These are phyloP conservation scores for Myotis vivesi DNA, from an alignment of 2,797 vertebrate genomes.

Conservation along the genomic window DNA sequence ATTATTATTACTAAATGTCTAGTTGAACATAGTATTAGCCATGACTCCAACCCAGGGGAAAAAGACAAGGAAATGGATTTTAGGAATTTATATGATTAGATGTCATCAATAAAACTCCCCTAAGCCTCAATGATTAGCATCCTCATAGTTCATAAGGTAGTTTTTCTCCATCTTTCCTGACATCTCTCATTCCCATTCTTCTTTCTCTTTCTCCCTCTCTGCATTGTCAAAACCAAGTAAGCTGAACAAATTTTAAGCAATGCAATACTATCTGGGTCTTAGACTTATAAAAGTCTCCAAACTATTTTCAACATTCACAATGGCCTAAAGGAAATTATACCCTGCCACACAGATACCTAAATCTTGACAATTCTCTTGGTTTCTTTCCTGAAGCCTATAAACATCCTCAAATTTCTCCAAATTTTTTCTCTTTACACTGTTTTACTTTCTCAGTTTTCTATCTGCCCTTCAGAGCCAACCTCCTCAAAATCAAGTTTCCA, in stretches of 20 bases:
- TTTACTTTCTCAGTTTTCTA: constrained; percentile 14
- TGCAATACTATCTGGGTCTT: neutral
- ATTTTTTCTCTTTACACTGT: neutral
- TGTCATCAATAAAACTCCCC: neutral
- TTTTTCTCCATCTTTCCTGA: neutral
- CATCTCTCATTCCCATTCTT: neutral
- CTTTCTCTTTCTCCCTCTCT: neutral
- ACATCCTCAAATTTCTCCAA: neutral
- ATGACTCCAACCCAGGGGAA: neutral
- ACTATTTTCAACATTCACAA: constrained; percentile 33
- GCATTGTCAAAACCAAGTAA: constrained; percentile 11
- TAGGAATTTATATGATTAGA: neutral
- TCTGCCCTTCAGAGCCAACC: neutral
- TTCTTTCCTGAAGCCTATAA: neutral
- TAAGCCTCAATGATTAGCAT: neutral
- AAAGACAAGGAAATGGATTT: constrained; percentile 1
- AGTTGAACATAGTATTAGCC: neutral
- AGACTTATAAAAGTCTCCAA: constrained; percentile 2
- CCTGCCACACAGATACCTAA: neutral
- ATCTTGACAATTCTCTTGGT: neutral
- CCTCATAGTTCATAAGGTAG: neutral
- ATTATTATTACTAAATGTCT: constrained; percentile 12
- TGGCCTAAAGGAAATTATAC: constrained; percentile 13
- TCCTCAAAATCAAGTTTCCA: neutral
- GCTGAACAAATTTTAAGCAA: neutral